phyloP scores from a whole-genome alignment of 1,140 invertebrate species.

The Listronotus oregonensis region DNA sequence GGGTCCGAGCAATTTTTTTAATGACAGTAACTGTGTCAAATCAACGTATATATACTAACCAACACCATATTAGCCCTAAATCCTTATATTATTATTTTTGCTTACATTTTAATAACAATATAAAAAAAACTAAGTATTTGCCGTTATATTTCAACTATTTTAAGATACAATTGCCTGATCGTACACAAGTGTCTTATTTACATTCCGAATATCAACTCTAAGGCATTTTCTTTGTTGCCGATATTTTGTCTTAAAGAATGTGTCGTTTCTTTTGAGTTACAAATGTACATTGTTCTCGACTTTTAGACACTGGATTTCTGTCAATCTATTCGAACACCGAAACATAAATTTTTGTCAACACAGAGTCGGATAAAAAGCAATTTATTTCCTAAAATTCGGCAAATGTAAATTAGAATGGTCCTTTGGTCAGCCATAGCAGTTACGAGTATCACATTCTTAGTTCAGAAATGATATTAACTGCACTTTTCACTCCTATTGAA shows the following conservation, averaged over 20 bases:
- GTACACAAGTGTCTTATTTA: slow-evolving; percentile 35
- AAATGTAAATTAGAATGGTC: slow-evolving; percentile 9
- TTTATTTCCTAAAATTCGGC: slow-evolving; percentile 31
- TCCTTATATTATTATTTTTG: too few relatives aligned
- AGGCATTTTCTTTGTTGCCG: slow-evolving; percentile 23
- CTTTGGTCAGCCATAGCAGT: not conserved
- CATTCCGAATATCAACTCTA: slow-evolving; percentile 31
- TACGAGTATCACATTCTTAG: not conserved
- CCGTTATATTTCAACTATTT: slow-evolving; percentile 11
- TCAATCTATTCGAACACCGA: slow-evolving; percentile 22
- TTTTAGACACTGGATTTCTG: slow-evolving; percentile 34
- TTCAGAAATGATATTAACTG: slow-evolving; percentile 28
- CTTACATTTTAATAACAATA: too few relatives aligned
- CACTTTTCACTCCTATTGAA: slow-evolving; percentile 17
- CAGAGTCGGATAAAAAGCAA: slow-evolving; percentile 27
- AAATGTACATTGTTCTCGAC: slow-evolving; percentile 17
- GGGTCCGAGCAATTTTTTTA: too few relatives aligned
- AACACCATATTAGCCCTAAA: too few relatives aligned
- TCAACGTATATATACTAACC: too few relatives aligned
- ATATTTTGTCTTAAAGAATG: slow-evolving; percentile 27
- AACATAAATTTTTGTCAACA: slow-evolving; percentile 31
- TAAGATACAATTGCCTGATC: slow-evolving; percentile 35
- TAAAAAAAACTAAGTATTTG: too few relatives aligned
- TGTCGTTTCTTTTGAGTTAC: slow-evolving; percentile 17
- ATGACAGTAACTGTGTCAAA: too few relatives aligned